Base-by-base conservation (phyloP, 1,140 invertebrate genomes). In the Sycobia sp. region DNA sequence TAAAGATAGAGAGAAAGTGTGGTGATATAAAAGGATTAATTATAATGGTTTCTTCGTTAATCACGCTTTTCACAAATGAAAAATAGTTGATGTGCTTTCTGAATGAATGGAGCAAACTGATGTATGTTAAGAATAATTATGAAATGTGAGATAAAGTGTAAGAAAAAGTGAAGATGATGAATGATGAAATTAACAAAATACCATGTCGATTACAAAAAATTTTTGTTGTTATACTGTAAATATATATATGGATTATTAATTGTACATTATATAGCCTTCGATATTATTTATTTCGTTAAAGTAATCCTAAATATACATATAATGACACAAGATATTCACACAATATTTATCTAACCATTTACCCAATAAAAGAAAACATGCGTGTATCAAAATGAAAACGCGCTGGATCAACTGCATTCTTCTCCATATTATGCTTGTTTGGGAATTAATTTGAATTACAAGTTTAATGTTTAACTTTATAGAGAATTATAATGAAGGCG, bases 201-300 rank as follows among this genome's bases (percentile, higher is more conserved):
- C 34, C 34, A 50, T 50, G 47, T 59, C 55, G 57, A 59, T 59
- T 59, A 50, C 20, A 36, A 18, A 29, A 34, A 18, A 29, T 58
- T 51, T 60, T 34, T 60, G 57, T 60, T 60, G 38, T 60, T 36
- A 60, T 51, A 51, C 38, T 60, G 57, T 60, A 60, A 60, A 60
- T 60, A 60, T 60, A n/a, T n/a, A 60, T 36, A 43, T 60, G 47
- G 41, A 60, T 23, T 60, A 51, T 41, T 60, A 36, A 60, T 60
- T 51, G 57, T 41, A 60, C n/a, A 44, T 13, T n/a, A n/a, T n/a
- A n/a, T n/a, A n/a, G n/a, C n/a, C n/a, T 22, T 23, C 11, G 27
- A 9, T 4, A 10, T 36, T 51, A 9, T 51, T 60, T 60, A 51
- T 60, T 60, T 16, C 20, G 18, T 29, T 10, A 9, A 1, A 50